A percentile compares a stretch with the other conserved stretches of the same genome.
phyloP scores from a whole-genome alignment of 1,140 invertebrate genomes.

The Brachionus paranguensis region DNA sequence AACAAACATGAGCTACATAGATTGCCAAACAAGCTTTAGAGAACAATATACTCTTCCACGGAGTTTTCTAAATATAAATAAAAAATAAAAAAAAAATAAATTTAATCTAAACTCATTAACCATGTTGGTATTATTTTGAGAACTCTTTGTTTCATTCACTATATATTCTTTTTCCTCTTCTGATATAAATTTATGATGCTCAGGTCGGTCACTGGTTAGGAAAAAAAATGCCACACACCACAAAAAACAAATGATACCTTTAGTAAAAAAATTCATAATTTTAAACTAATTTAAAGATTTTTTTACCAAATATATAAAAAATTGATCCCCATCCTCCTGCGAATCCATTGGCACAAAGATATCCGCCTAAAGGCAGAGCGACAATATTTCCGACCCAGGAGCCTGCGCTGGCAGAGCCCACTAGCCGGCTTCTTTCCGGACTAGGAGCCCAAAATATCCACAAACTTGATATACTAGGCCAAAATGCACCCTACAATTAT shows the following conservation, averaged over 20 bases:
- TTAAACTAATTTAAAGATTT: background rate
- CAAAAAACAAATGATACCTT: constrained; percentile 62
- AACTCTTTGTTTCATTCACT: background rate
- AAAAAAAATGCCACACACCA: constrained; percentile 80
- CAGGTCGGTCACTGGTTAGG: constrained; percentile 69
- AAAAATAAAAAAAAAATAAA: background rate
- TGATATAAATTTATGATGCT: constrained; percentile 13
- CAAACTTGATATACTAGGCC: constrained; percentile 45
- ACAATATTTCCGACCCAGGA: constrained; percentile 27
- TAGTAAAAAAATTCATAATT: background rate
- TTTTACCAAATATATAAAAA: constrained; percentile 37
- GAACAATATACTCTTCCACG: constrained; percentile 42
- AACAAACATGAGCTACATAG: constrained; percentile 47
- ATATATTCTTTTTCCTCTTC: constrained; percentile 14
- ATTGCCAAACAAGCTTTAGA: constrained; percentile 49
- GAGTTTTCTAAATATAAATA: constrained; percentile 2
- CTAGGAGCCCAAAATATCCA: constrained; percentile 51
- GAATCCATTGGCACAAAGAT: constrained; percentile 35
- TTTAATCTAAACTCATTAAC: background rate
- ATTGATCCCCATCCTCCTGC: constrained; percentile 38
- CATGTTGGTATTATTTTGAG: background rate
- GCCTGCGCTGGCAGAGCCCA: constrained; percentile 48
- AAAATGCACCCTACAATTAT: constrained; percentile 42
- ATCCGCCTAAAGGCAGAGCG: constrained; percentile 30
- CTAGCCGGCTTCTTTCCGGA: constrained; percentile 46